Base-by-base conservation (phyloP, 1,140 invertebrate genomes). In the Neodiprion pinetum region DNA sequence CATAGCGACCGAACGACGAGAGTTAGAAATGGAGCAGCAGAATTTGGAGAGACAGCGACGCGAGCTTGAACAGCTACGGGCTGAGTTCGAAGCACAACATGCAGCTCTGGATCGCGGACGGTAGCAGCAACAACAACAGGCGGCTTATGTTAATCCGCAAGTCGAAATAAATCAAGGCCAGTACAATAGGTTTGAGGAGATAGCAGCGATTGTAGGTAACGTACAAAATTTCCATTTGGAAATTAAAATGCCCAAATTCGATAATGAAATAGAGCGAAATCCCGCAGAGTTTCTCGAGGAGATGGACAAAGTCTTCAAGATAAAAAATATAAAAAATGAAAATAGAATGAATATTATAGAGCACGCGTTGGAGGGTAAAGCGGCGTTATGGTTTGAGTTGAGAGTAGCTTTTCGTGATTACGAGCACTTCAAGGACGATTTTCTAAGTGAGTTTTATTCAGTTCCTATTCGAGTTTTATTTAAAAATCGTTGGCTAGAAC, bases 381-480 rank as follows among this genome's bases (percentile, higher is more conserved):
- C 70, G 4, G 40, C 70, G 3, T 49, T 71, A 21, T 71, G 70
- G 70, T 71, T 71, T 23, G 70, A 71, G 23, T 71, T 71, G 23
- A 71, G 23, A 3, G 14, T 17, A 48, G 10, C 10, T 8, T 71
- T 71, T n/a, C 9, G 10, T 12, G n/a, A 48, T 72, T 72, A n/a
- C 17, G 71, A 72, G 14, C 49, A 9, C 11, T 72, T 72, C 47
- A 72, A 72, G n/a, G 48, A 72, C 12, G 10, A 23, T 11, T 72
- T 72, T 72, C 40, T 72, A 21, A 21, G 14, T 7, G 71, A 72
- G 17, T 72, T 72, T 72, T 72, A 72, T 72, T 72, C 71, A 23
- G 17, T 72, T 9, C 71, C 71, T 12, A 72, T 72, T 7, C 53
- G 71, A 72, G 71, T 72, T 7, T 9, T 72, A 7, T 72, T 53